Conservation (phyloP, 2,797 vertebrate species). For the Amniataba percoides region DNA sequence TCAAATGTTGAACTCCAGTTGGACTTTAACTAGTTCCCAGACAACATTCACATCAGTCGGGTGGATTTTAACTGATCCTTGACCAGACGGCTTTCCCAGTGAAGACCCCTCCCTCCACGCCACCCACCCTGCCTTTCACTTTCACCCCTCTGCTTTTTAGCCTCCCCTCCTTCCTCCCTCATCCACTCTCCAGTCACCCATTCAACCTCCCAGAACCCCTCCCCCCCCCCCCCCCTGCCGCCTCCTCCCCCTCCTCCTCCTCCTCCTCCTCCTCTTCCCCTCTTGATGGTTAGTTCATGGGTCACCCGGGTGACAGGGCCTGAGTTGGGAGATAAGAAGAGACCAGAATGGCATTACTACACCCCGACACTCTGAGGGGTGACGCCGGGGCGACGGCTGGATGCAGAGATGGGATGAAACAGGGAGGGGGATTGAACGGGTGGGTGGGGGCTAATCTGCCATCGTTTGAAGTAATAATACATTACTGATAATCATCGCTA, state of each 20-base stretch:
- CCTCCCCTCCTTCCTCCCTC: constrained; percentile 14
- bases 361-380: constrained; percentile 74
- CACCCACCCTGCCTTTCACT: constrained; percentile 47
- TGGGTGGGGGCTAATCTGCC: constrained; percentile 76
- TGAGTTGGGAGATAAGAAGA: constrained; percentile 85
- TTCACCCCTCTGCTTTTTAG: neutral
- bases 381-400: constrained; percentile 60
- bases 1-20: too few relatives aligned
- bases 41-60: constrained; percentile 8
- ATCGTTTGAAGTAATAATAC: constrained; percentile 81
- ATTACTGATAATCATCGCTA: constrained; percentile 76
- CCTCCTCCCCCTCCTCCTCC: constrained; percentile 19
- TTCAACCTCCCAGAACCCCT: constrained; percentile 25
- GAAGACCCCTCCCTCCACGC: constrained; percentile 15
- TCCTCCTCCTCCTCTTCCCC: constrained; percentile 32
- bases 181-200: constrained; percentile 31
- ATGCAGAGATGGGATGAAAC: constrained; percentile 68
- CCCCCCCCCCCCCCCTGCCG: constrained; percentile 28
- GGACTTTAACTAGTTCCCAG: neutral
- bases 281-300: constrained; percentile 77
- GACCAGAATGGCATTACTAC: constrained; percentile 82
- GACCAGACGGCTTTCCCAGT: constrained; percentile 31
- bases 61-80: constrained; percentile 28
- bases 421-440: constrained; percentile 39
- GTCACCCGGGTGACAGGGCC: constrained; percentile 82